Evolutionary conservation across 1,140 invertebrate species (phyloP).

Genomic region (Drosophila tristis): DNA sequence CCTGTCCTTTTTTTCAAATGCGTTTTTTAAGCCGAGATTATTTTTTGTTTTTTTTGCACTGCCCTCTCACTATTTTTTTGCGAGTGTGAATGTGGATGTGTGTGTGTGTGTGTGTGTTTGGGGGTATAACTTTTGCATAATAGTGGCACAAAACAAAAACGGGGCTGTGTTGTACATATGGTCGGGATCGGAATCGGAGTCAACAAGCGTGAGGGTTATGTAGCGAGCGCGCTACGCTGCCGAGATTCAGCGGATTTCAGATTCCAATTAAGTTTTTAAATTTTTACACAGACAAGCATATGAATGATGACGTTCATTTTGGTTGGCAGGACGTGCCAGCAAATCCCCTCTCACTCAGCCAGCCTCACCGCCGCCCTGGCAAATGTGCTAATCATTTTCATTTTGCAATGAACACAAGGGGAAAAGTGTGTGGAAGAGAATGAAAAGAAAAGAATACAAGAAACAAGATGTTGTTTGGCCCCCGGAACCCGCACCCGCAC

Average conservation of each 20-base stretch:
- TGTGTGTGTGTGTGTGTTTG: not conserved
- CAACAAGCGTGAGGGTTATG: conserved; percentile 38
- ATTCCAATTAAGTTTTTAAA: conserved; percentile 66
- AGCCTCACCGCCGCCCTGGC: not conserved
- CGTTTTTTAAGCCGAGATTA: conserved; percentile 48
- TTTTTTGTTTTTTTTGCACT: conserved; percentile 26
- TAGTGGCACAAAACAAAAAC: conserved; percentile 30
- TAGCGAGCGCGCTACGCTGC: not conserved
- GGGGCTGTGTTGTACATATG: conserved; percentile 32
- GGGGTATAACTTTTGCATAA: conserved; percentile 44
- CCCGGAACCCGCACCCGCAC: not conserved
- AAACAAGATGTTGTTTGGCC: conserved; percentile 14
- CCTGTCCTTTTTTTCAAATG: conserved; percentile 38
- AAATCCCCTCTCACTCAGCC: not conserved
- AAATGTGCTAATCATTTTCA: conserved; percentile 53
- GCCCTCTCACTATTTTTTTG: too few species aligned
- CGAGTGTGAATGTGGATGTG: too few species aligned
- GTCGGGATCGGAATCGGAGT: conserved; percentile 20
- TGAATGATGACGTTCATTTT: conserved; percentile 40
- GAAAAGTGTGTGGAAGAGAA: too few species aligned
- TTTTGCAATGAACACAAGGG: conserved; percentile 13
- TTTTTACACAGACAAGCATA: conserved; percentile 35
- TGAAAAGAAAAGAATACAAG: conserved; percentile 16
- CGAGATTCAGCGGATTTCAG: conserved; percentile 42
- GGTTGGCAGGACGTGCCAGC: conserved; percentile 24